These are phyloP conservation scores for Carterocephalus palaemon DNA, from an alignment of 2,888 invertebrate species.

Conservation along the genomic window DNA sequence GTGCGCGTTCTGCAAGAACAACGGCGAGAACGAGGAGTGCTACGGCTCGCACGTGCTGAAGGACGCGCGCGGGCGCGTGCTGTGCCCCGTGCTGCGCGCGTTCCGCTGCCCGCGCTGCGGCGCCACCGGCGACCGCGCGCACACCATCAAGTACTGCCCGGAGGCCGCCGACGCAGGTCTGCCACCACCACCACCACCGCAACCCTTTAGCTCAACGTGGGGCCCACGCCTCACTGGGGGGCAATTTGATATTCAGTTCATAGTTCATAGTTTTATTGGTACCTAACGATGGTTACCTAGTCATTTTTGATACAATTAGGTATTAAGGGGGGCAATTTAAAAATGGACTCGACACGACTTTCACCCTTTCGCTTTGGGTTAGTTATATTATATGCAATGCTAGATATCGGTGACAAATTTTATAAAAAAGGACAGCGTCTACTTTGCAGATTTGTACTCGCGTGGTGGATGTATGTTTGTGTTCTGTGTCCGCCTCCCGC, in stretches of 20 bases:
- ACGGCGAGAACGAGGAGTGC: slow-evolving; percentile 81
- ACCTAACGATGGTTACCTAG: neutral
- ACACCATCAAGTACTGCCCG: slow-evolving; percentile 88
- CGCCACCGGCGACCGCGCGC: slow-evolving; percentile 84
- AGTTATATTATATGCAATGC: neutral
- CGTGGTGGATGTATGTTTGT: too few relatives aligned
- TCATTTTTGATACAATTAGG: neutral
- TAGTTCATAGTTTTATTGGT: neutral
- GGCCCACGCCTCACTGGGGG: too few relatives aligned
- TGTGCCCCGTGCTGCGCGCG: slow-evolving; percentile 84
- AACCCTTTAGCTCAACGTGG: too few relatives aligned
- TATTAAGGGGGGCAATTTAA: too few relatives aligned
- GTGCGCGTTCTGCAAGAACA: slow-evolving; percentile 79
- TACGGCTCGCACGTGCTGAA: slow-evolving; percentile 83
- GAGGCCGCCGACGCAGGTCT: slow-evolving; percentile 38
- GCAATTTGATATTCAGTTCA: too few relatives aligned
- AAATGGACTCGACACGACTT: too few relatives aligned
- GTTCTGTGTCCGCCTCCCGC: too few relatives aligned
- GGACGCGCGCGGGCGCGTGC: slow-evolving; percentile 80
- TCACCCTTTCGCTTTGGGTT: neutral
- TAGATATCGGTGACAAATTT: too few relatives aligned
- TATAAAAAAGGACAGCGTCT: too few relatives aligned
- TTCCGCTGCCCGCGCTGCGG: slow-evolving; percentile 84
- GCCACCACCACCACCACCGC: neutral
- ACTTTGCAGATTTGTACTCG: too few relatives aligned